Conservation (phyloP, 2,797 vertebrate species). For the Pygocentrus nattereri region DNA sequence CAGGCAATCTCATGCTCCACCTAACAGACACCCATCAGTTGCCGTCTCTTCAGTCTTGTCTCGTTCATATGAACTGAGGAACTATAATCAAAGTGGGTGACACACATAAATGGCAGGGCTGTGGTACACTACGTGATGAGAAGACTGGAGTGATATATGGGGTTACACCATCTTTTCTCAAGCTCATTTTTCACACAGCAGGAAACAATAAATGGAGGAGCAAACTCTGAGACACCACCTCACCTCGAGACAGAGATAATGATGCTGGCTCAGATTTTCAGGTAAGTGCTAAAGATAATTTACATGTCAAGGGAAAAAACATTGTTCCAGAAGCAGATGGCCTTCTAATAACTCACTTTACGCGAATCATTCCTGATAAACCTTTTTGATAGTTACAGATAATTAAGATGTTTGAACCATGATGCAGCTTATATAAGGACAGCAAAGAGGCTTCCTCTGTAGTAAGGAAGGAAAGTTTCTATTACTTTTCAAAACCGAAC, state of each 20-base stretch:
- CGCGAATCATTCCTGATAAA: not conserved
- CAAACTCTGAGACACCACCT: not conserved
- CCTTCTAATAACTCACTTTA: not conserved
- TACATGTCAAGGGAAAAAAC: not conserved
- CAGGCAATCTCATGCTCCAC: constrained; percentile 7
- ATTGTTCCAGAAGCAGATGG: not conserved
- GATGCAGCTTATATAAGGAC: no score
- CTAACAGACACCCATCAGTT: not conserved
- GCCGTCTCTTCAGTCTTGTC: constrained; percentile 1
- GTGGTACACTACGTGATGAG: not conserved
- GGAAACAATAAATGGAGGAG: not conserved
- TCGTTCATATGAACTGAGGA: not conserved
- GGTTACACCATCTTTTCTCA: not conserved
- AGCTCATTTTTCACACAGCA: not conserved
- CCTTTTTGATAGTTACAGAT: not conserved
- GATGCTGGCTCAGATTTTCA: not conserved
- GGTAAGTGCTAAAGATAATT: not conserved
- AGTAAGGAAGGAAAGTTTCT: no score
- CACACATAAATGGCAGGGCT: not conserved
- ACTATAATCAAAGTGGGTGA: not conserved
- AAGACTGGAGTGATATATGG: not conserved
- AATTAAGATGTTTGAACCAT: not conserved
- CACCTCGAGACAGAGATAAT: not conserved
- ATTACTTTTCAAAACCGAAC: no score
- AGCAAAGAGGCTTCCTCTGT: no score